A percentile compares a stretch with the other conserved stretches of the same genome.
These are phyloP conservation scores for Sminthurides bifidus DNA, from an alignment of 1,140 invertebrate genomes.

Conservation along the genomic window DNA sequence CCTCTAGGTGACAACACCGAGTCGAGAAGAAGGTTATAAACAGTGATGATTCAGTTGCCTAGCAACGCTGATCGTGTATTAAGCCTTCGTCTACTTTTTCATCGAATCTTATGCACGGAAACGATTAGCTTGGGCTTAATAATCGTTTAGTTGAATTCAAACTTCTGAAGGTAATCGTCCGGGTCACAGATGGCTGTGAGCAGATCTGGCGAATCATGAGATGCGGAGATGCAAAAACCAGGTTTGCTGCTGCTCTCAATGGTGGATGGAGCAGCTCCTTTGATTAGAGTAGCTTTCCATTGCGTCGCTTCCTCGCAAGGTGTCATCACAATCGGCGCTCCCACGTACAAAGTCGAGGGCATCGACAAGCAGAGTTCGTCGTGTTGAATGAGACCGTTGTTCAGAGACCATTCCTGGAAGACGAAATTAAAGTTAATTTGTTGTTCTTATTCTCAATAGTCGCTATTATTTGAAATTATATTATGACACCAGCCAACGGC, in stretches of 20 bases:
- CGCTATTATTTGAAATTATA: no score
- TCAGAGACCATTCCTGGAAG: conserved; percentile 67
- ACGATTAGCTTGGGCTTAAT: no score
- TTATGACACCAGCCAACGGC: no score
- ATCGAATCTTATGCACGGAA: no score
- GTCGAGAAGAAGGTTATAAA: no score
- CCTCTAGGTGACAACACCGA: no score
- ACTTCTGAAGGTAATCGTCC: conserved; percentile 30
- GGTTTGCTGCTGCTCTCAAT: conserved; percentile 26
- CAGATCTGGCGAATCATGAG: conserved; percentile 16
- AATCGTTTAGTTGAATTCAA: conserved; percentile 23
- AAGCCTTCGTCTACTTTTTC: no score
- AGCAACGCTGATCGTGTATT: no score
- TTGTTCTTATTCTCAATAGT: no score
- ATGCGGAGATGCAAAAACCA: conserved; percentile 29
- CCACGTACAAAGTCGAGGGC: conserved; percentile 24
- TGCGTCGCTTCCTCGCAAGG: conserved; percentile 27
- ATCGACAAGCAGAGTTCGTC: conserved; percentile 61
- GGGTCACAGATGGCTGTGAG: conserved; percentile 29
- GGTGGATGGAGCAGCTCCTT: conserved; percentile 15
- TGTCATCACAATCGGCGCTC: conserved; percentile 26
- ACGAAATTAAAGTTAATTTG: no score
- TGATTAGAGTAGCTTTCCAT: conserved; percentile 16
- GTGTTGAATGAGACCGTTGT: conserved; percentile 68
- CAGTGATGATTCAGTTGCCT: no score